Evolutionary conservation across 2,888 invertebrate species (phyloP).

Genomic region (Tenthredo livida): DNA sequence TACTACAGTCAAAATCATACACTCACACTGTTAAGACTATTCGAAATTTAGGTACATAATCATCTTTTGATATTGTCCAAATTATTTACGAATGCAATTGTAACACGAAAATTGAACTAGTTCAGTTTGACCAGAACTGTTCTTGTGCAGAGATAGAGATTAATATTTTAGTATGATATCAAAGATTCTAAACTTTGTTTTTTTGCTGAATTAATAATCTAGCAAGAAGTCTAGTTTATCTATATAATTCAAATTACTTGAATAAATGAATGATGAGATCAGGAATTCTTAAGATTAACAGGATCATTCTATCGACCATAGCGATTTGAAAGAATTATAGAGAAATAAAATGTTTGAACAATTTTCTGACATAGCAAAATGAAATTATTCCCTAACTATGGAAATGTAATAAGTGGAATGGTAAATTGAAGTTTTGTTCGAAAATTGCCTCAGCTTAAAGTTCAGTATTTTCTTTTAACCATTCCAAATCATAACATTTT

Average conservation of each 20-base stretch:
- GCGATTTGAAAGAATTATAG: background rate
- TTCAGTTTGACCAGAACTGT: background rate
- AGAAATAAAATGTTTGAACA: background rate
- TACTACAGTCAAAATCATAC: background rate
- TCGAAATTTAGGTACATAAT: background rate
- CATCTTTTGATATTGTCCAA: background rate
- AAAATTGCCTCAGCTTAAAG: background rate
- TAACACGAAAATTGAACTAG: background rate
- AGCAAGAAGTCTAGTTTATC: background rate
- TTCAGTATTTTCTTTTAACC: background rate
- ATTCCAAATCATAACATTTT: slow-evolving; percentile 7
- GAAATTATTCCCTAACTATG: background rate
- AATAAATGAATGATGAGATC: slow-evolving; percentile 15
- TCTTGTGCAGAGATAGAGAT: background rate
- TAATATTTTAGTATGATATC: background rate
- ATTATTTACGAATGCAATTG: background rate
- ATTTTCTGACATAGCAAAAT: background rate
- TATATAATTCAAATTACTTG: background rate
- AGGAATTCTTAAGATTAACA: slow-evolving; percentile 14
- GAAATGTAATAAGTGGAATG: background rate
- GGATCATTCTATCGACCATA: background rate
- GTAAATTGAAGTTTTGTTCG: background rate
- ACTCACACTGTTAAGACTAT: background rate
- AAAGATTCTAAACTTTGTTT: background rate
- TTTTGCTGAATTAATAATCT: background rate